A percentile compares a stretch with the other conserved stretches of the same genome.
Evolutionary conservation across 2,113 vertebrate genomes (phyloP).

Genomic region (Microtus montanus): DNA sequence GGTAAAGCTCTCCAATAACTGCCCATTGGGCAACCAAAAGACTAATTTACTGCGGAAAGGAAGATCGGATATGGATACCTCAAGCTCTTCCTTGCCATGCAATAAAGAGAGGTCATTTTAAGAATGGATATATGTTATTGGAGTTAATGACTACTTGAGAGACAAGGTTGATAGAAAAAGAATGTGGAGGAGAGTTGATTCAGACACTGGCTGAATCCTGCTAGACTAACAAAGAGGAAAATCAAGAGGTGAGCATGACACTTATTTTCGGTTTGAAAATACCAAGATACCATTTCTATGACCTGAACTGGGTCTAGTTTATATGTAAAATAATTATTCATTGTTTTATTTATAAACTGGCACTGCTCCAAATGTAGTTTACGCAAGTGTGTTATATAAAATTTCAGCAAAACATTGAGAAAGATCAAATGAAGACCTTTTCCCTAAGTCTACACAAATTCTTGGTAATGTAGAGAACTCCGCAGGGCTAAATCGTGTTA

Average conservation of each 20-base stretch:
- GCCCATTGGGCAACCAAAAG: neutral
- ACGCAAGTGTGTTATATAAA: neutral
- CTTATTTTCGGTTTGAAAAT: neutral
- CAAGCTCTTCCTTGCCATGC: too few relatives aligned
- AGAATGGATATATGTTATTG: neutral
- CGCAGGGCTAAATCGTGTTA: neutral
- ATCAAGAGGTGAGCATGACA: neutral
- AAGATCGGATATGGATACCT: neutral
- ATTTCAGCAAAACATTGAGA: constrained; percentile 13
- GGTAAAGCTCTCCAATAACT: neutral
- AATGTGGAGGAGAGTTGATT: neutral
- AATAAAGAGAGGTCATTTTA: neutral
- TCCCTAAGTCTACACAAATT: neutral
- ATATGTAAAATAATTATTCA: neutral
- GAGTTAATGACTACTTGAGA: neutral
- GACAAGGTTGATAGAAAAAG: neutral
- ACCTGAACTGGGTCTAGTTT: neutral
- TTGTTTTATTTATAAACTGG: neutral
- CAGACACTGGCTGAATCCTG: neutral
- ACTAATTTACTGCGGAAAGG: neutral
- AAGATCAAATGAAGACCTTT: neutral
- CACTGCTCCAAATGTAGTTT: neutral
- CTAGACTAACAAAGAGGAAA: neutral
- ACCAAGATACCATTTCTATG: neutral
- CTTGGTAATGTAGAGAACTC: neutral